Evolutionary conservation across 2,113 vertebrate genomes (phyloP).

Genomic region (Eurypyga helias): DNA sequence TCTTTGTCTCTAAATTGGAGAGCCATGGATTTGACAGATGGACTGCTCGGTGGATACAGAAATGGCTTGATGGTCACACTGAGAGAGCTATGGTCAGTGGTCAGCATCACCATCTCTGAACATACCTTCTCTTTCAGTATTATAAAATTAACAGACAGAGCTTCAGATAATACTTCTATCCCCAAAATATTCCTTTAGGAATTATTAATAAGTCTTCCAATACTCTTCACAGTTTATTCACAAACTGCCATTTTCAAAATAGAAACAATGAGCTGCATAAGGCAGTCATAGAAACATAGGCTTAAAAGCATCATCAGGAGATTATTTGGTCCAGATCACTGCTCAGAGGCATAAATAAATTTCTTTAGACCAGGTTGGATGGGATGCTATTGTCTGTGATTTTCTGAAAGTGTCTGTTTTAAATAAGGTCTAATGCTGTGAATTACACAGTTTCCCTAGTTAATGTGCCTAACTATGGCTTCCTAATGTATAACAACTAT

Average conservation of each 20-base stretch:
- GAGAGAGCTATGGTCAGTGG: too few species aligned
- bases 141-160: not conserved
- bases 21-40: too few species aligned
- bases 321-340: not conserved
- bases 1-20: too few species aligned
- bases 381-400: not conserved
- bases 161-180: not conserved
- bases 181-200: not conserved
- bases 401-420: not conserved
- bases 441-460: not conserved
- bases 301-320: not conserved
- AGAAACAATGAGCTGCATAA: not conserved
- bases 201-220: not conserved
- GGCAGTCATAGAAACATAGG: not conserved
- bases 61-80: too few species aligned
- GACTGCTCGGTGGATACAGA: too few species aligned
- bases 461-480: not conserved
- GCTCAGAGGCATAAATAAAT: not conserved
- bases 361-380: not conserved
- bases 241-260: not conserved
- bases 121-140: not conserved
- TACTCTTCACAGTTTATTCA: not conserved
- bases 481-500: not conserved
- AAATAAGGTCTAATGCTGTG: not conserved
- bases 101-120: not conserved